Percentiles rank a stretch among this genome's conserved stretches.
Conservation (phyloP, 1,140 invertebrate genomes). For the Chionoecetes opilio region DNA sequence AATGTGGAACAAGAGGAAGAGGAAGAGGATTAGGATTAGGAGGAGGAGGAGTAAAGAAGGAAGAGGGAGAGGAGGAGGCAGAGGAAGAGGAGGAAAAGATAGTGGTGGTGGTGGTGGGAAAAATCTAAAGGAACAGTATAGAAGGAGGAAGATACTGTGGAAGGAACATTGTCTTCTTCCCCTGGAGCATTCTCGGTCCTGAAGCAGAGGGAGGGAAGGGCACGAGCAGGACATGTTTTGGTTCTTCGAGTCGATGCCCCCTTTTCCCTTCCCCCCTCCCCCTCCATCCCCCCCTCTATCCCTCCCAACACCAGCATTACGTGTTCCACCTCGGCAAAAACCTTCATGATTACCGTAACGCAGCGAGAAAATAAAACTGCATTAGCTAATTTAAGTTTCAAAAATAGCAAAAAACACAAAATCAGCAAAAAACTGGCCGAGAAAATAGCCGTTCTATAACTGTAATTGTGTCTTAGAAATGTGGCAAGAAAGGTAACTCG, state of each 20-base stretch:
- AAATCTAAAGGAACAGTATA: neutral
- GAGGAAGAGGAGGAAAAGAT: neutral
- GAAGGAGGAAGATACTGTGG: neutral
- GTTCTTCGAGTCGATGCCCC: neutral
- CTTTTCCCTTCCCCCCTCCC: neutral
- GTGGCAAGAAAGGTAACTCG: too few relatives aligned
- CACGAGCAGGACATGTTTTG: neutral
- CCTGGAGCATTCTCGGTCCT: neutral
- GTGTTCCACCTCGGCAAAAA: neutral
- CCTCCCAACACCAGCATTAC: too few relatives aligned
- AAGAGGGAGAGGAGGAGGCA: neutral
- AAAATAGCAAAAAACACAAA: neutral
- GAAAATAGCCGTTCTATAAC: too few relatives aligned
- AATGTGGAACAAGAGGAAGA: neutral
- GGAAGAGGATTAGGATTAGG: neutral
- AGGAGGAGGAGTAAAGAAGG: neutral
- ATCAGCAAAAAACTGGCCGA: neutral
- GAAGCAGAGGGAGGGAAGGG: neutral
- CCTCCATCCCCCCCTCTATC: too few relatives aligned
- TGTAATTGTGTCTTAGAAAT: too few relatives aligned
- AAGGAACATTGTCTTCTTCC: neutral
- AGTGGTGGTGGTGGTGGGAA: neutral
- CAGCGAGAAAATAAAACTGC: neutral
- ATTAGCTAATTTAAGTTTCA: conserved; percentile 21
- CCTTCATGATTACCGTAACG: neutral